phyloP scores from a whole-genome alignment of 1,140 invertebrate species.

The Conus betulinus region DNA sequence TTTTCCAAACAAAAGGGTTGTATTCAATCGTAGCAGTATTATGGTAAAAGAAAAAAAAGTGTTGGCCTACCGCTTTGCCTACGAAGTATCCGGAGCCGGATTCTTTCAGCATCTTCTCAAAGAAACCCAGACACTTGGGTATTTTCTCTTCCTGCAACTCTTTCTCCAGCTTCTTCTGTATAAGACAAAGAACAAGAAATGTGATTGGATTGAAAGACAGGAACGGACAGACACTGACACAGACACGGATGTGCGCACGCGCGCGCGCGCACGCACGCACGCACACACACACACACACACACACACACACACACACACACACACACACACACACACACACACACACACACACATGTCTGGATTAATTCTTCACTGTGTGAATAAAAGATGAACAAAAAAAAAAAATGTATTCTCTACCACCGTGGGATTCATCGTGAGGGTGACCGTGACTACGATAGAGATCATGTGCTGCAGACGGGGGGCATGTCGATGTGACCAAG shows the following conservation, averaged over 20 bases:
- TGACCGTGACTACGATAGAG: no score
- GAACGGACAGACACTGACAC: background rate
- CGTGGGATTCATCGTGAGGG: no score
- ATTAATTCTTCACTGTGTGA: no score
- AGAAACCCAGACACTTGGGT: constrained; percentile 31
- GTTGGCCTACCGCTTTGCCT: constrained; percentile 25
- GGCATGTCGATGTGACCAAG: no score
- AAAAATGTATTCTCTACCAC: no score
- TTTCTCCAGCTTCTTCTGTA: background rate
- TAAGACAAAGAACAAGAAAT: no score
- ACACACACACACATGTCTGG: constrained; percentile 1
- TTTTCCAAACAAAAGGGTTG: no score
- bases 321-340: constrained; percentile 2
- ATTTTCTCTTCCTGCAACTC: background rate
- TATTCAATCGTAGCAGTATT: no score
- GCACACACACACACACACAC: background rate
- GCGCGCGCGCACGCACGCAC: background rate
- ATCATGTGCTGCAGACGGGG: no score
- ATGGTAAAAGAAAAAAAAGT: background rate
- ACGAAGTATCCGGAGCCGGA: constrained; percentile 38
- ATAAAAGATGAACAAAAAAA: no score
- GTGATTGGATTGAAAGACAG: background rate
- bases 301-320: background rate
- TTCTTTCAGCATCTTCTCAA: constrained; percentile 30
- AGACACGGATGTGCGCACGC: background rate